phyloP scores from a whole-genome alignment of 2,113 vertebrate genomes.

The Porphyrio hochstetteri region DNA sequence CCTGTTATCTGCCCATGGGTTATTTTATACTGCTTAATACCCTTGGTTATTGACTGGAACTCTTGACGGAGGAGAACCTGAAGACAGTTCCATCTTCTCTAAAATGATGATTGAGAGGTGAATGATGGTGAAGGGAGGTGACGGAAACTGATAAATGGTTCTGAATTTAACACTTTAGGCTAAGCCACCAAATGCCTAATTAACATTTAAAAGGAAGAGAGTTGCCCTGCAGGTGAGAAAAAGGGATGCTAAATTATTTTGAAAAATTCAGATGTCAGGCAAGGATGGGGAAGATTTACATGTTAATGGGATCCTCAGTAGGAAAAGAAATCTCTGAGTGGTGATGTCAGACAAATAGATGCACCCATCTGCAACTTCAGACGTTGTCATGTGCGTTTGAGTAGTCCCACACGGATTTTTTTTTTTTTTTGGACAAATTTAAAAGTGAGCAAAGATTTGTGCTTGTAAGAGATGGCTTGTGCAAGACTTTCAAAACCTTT shows the following conservation, averaged over 20 bases:
- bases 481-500: not conserved
- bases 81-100: not conserved
- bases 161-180: constrained; percentile 43
- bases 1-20: not conserved
- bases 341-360: constrained; percentile 28
- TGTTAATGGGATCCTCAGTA: constrained; percentile 57
- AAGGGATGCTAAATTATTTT: constrained; percentile 57
- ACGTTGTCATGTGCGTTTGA: not conserved
- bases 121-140: not conserved
- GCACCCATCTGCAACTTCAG: constrained; percentile 36
- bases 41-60: not conserved
- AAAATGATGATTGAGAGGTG: not conserved
- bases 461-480: not conserved
- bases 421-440: not conserved
- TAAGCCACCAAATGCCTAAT: constrained; percentile 35
- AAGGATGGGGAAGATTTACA: constrained; percentile 44
- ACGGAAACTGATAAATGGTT: constrained; percentile 19
- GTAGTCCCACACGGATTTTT: not conserved
- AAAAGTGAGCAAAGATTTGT: not conserved
- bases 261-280: constrained; percentile 59
- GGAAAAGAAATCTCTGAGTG: constrained; percentile 10
- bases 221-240: constrained; percentile 47
- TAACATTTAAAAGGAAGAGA: constrained; percentile 46
- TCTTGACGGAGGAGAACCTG: not conserved
- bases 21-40: not conserved